These are phyloP conservation scores for Saguinus imperator DNA, from an alignment of 2,113 vertebrate genomes.

Conservation along the genomic window DNA sequence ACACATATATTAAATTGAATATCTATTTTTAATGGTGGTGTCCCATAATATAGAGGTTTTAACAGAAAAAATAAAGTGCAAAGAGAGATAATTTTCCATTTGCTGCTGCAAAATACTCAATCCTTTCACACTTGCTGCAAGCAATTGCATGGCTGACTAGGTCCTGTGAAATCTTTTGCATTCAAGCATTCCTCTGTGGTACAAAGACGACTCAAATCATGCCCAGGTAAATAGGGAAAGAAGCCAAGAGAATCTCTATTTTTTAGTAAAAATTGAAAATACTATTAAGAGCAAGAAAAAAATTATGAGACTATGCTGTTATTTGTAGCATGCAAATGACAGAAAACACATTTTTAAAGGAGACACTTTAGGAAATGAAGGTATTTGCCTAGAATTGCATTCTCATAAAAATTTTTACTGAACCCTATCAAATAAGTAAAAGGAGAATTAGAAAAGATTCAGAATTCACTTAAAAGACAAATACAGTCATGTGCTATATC, in stretches of 20 bases:
- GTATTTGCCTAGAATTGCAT: background rate
- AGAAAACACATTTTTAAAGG: background rate
- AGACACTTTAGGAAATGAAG: background rate
- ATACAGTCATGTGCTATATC: background rate
- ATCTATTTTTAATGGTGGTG: background rate
- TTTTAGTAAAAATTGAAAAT: background rate
- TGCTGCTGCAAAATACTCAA: background rate
- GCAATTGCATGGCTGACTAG: background rate
- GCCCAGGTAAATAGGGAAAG: background rate
- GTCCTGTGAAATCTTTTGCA: background rate
- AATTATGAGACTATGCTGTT: background rate
- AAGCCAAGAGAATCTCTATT: background rate
- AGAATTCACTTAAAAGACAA: background rate
- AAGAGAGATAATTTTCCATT: background rate
- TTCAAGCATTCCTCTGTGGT: background rate
- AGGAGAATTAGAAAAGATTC: background rate
- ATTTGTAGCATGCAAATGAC: background rate
- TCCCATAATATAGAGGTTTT: background rate
- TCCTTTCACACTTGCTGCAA: background rate
- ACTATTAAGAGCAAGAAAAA: background rate
- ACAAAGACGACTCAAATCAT: background rate
- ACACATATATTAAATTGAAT: background rate
- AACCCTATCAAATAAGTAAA: conserved; percentile 25
- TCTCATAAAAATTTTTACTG: background rate
- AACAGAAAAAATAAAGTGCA: background rate